A percentile compares a stretch with the other conserved stretches of the same genome.
Conservation (phyloP, 1,140 invertebrate genomes). For the Pinna nobilis region DNA sequence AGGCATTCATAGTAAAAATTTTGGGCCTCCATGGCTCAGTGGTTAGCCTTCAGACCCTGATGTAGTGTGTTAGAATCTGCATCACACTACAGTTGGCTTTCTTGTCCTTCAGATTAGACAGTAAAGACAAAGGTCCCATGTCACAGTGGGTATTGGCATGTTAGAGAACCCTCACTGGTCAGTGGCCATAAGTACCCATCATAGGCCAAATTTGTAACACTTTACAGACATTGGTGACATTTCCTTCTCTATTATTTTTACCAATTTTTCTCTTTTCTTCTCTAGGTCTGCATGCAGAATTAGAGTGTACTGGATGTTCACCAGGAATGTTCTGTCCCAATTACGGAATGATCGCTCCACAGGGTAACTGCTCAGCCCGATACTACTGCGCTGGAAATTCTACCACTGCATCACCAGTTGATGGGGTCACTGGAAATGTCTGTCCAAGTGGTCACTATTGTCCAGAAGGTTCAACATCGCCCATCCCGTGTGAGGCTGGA, state of each 20-base stretch:
- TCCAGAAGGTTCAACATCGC: constrained; percentile 54
- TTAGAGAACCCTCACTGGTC: no score
- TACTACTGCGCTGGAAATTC: constrained; percentile 67
- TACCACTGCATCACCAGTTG: constrained; percentile 53
- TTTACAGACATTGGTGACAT: no score
- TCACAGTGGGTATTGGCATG: no score
- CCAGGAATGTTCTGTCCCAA: constrained; percentile 59
- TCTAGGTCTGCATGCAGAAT: constrained; percentile 51
- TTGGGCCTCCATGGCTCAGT: no score
- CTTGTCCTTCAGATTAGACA: no score
- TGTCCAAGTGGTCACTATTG: constrained; percentile 61
- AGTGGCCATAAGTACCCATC: no score
- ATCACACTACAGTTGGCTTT: no score
- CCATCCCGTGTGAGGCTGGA: constrained; percentile 63
- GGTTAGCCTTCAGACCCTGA: not conserved
- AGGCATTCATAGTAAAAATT: no score
- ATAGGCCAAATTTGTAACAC: no score
- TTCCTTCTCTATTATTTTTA: no score
- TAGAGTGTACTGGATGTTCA: constrained; percentile 56
- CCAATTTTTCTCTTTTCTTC: not conserved
- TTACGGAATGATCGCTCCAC: constrained; percentile 54
- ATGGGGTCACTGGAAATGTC: constrained; percentile 53
- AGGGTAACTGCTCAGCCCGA: constrained; percentile 67
- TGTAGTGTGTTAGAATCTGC: not conserved
- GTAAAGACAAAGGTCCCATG: no score